Conservation (phyloP, 2,113 vertebrate species). For the Catharus minimus region DNA sequence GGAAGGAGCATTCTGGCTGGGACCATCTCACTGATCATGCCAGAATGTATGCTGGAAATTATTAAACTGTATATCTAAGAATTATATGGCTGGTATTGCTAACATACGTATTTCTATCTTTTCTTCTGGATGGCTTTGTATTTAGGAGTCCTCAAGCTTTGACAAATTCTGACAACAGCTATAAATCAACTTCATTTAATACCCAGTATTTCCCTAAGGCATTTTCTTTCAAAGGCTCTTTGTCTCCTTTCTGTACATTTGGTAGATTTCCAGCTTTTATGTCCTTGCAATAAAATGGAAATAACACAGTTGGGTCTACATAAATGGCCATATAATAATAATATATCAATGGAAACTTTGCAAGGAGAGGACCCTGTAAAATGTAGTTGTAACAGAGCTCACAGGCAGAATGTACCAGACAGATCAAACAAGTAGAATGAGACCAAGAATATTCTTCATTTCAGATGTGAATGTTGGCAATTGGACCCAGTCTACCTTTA, state of each 20-base stretch:
- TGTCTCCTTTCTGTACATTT: constrained; percentile 33
- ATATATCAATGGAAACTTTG: constrained; percentile 39
- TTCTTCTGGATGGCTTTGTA: constrained; percentile 5
- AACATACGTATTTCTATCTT: background rate
- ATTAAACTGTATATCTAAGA: background rate
- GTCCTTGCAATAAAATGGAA: constrained; percentile 62
- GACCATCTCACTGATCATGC: background rate
- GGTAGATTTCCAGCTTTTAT: constrained; percentile 54
- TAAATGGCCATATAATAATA: constrained; percentile 53
- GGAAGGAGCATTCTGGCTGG: background rate
- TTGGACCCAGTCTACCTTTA: background rate
- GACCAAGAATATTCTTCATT: constrained; percentile 19
- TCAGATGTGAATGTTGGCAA: background rate
- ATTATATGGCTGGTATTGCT: background rate
- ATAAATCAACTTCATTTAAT: constrained; percentile 54
- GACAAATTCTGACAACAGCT: constrained; percentile 49
- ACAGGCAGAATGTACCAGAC: constrained; percentile 6
- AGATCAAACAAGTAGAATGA: background rate
- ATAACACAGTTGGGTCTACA: constrained; percentile 46
- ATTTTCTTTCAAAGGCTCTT: constrained; percentile 45
- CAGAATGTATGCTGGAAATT: background rate
- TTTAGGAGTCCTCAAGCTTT: constrained; percentile 15
- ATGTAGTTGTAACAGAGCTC: background rate
- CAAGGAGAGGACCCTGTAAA: background rate
- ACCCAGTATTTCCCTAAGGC: constrained; percentile 19